Conservation (phyloP, 92 coral and sea anemone genomes). For the Zoanthus solanderi region DNA sequence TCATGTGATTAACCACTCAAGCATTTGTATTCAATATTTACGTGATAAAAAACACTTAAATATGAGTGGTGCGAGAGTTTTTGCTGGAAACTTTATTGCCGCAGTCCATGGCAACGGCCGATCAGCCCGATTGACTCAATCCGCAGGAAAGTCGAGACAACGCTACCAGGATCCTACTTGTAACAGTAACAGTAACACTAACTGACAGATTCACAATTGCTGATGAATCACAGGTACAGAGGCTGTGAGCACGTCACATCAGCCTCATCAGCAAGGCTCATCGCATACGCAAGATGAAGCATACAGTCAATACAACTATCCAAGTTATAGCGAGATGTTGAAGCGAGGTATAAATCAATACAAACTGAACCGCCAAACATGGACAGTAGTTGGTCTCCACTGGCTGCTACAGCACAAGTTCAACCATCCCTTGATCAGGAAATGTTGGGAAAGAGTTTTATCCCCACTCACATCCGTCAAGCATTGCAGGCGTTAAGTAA, state of each 20-base stretch:
- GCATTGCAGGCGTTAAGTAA: not conserved
- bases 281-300: not conserved
- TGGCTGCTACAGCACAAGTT: not conserved
- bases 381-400: not conserved
- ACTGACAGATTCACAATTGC: constrained; percentile 10
- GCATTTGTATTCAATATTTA: constrained; percentile 6
- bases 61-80: constrained; percentile 12
- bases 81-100: constrained; percentile 21
- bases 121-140: constrained; percentile 14
- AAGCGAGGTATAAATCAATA: not conserved
- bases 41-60: constrained; percentile 31
- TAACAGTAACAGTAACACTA: constrained; percentile 1
- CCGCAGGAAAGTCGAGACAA: constrained; percentile 15
- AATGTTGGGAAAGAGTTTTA: not conserved
- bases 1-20: constrained; percentile 19
- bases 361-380: not conserved
- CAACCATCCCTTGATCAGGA: not conserved
- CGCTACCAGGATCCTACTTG: not conserved
- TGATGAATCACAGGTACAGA: constrained; percentile 13
- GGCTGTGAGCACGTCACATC: constrained; percentile 4
- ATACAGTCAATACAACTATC: constrained; percentile 13
- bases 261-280: constrained; percentile 12
- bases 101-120: constrained; percentile 23
- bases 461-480: not conserved
- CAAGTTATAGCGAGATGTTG: not conserved